These are phyloP conservation scores for Papilio polytes DNA, from an alignment of 1,140 invertebrate genomes.

Conservation along the genomic window DNA sequence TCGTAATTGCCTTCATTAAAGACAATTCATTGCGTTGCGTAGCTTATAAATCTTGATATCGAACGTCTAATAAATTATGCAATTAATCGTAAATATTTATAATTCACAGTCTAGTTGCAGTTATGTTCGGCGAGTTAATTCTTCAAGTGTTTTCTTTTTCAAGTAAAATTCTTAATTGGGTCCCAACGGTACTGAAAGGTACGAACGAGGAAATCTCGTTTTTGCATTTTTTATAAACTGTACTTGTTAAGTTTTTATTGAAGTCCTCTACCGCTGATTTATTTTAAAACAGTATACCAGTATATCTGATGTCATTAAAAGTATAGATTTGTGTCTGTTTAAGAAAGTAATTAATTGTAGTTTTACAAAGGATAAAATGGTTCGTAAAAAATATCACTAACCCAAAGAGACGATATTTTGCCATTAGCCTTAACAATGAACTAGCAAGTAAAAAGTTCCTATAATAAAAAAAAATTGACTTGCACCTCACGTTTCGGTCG, in stretches of 20 bases:
- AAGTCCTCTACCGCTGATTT: neutral
- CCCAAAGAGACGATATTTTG: neutral
- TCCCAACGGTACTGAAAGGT: slow-evolving; percentile 17
- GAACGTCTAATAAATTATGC: neutral
- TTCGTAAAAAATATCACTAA: neutral
- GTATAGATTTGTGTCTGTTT: too few species aligned
- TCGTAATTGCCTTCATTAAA: neutral
- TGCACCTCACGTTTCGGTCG: neutral
- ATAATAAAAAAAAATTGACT: neutral
- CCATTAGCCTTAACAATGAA: neutral
- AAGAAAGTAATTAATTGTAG: too few species aligned
- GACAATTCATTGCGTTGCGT: slow-evolving; percentile 1
- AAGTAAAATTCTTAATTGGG: slow-evolving; percentile 13
- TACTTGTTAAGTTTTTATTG: slow-evolving; percentile 2
- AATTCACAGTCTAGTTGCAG: neutral
- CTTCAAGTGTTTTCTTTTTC: slow-evolving; percentile 16
- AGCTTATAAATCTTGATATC: slow-evolving; percentile 4
- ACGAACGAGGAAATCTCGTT: neutral
- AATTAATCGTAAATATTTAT: neutral
- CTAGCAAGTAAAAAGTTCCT: neutral
- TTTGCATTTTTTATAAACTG: slow-evolving; percentile 2
- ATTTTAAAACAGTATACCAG: too few species aligned
- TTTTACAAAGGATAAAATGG: too few species aligned
- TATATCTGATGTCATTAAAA: too few species aligned
- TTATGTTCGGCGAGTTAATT: neutral